phyloP scores from a whole-genome alignment of 1,140 invertebrate genomes.

The Achroia grisella region DNA sequence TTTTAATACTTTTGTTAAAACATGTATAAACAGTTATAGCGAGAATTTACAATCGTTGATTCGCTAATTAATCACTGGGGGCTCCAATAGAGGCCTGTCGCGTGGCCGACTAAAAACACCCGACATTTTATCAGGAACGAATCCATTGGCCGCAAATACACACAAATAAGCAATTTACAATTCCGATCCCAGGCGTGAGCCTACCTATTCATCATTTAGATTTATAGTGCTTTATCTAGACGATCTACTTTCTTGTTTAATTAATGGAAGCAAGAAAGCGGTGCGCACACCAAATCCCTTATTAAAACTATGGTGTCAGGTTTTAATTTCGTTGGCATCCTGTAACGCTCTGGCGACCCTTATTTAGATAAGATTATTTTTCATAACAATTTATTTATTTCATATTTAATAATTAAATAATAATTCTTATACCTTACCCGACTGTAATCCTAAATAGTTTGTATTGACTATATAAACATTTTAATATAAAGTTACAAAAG shows the following conservation, averaged over 20 bases:
- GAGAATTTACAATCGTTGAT: background rate
- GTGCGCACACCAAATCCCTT: conserved; percentile 11
- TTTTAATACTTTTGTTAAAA: no score
- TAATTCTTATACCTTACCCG: no score
- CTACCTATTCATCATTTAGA: conserved; percentile 69
- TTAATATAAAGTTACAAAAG: no score
- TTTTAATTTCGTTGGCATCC: conserved; percentile 2
- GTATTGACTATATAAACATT: no score
- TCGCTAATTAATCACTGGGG: background rate
- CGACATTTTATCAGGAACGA: conserved; percentile 1
- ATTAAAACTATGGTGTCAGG: conserved; percentile 11
- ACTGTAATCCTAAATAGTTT: no score
- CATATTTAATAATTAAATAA: no score
- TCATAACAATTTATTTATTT: no score
- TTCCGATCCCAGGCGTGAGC: conserved; percentile 47
- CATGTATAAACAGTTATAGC: background rate
- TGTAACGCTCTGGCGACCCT: conserved; percentile 11
- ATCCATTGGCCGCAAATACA: conserved; percentile 15
- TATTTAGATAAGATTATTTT: background rate
- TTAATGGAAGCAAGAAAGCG: conserved; percentile 39
- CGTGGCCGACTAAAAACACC: background rate
- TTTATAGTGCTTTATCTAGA: conserved; percentile 67
- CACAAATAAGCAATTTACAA: conserved; percentile 69
- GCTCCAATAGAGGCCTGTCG: background rate
- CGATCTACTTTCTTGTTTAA: conserved; percentile 66